phyloP scores from a whole-genome alignment of 2,888 invertebrate genomes.

The Rotaria socialis region DNA sequence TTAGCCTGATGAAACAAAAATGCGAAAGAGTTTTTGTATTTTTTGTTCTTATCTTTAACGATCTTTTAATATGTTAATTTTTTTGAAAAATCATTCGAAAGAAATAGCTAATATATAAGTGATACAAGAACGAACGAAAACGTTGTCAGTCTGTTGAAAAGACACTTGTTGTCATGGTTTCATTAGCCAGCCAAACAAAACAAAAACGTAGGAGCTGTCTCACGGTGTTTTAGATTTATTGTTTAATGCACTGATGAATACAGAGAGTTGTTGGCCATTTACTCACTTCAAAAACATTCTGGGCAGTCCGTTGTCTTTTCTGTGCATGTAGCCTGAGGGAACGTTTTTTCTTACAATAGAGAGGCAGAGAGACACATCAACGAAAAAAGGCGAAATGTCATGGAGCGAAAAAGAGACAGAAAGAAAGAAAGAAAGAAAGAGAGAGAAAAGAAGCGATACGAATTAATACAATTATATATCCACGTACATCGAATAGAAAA shows the following conservation, averaged over 20 bases:
- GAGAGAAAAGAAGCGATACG: neutral
- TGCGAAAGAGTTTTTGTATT: neutral
- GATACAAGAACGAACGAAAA: neutral
- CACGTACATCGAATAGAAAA: neutral
- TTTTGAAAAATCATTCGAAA: neutral
- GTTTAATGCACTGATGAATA: neutral
- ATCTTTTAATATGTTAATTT: neutral
- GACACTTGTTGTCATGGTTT: neutral
- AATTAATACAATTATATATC: slow-evolving; percentile 3
- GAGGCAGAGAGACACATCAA: neutral
- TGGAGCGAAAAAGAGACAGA: neutral
- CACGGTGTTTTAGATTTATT: neutral
- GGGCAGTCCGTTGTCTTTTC: neutral
- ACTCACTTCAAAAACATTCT: neutral
- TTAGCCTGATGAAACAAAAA: neutral
- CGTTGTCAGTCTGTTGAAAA: neutral
- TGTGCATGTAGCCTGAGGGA: neutral
- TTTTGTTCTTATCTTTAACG: neutral
- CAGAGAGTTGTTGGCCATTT: neutral
- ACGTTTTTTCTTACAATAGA: neutral
- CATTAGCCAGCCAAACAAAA: neutral
- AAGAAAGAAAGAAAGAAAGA: neutral
- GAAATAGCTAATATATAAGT: neutral
- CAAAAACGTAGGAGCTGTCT: neutral
- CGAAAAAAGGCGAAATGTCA: neutral